These are phyloP conservation scores for Fukomys damarensis DNA, from an alignment of 2,113 vertebrate species.

Conservation along the genomic window DNA sequence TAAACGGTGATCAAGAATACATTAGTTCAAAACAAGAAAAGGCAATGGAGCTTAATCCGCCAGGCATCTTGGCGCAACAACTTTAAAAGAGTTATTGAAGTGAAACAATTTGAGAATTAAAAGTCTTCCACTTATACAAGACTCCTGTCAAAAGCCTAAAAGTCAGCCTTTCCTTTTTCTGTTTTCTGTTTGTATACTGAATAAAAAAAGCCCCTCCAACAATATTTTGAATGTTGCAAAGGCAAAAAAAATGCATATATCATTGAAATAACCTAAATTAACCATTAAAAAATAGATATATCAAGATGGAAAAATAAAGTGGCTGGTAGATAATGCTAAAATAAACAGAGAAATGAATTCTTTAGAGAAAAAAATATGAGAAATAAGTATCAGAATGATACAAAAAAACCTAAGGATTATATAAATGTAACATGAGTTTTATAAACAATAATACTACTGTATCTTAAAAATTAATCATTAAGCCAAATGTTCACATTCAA, in stretches of 20 bases:
- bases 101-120: constrained; percentile 99
- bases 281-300: constrained; percentile 77
- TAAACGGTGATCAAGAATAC: constrained; percentile 99
- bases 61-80: constrained; percentile 99
- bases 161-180: constrained; percentile 88
- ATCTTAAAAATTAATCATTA: constrained; percentile 24
- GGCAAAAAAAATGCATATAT: constrained; percentile 77
- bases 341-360: constrained; percentile 65
- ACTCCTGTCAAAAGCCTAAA: constrained; percentile 98
- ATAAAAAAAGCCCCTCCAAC: constrained; percentile 84
- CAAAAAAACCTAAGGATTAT: constrained; percentile 66
- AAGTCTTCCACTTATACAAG: constrained; percentile 99
- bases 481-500: background rate
- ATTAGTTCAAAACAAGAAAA: constrained; percentile 99
- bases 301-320: constrained; percentile 80
- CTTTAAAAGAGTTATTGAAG: constrained; percentile 99
- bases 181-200: constrained; percentile 84
- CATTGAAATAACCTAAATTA: constrained; percentile 80
- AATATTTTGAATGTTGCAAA: constrained; percentile 82
- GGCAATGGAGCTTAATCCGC: constrained; percentile 99
- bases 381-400: constrained; percentile 62
- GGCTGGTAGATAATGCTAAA: constrained; percentile 65
- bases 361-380: constrained; percentile 64
- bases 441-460: constrained; percentile 2
- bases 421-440: background rate